Percentiles rank a stretch among this genome's conserved stretches.
Conservation (phyloP, 2,113 vertebrate species). For the Ptychochromis oligacanthus region DNA sequence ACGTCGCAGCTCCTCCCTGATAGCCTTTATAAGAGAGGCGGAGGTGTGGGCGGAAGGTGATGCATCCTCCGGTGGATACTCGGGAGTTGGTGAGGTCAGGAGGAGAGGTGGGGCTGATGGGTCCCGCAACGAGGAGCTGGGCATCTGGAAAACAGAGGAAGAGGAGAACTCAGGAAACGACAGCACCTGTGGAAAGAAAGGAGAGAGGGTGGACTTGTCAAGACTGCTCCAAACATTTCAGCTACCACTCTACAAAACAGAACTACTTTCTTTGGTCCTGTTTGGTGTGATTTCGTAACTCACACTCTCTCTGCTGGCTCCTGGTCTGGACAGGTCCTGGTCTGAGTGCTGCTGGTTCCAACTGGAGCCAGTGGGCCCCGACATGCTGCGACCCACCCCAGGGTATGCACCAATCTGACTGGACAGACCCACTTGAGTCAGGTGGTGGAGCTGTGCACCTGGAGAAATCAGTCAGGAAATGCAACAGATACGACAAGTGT, state of each 20-base stretch:
- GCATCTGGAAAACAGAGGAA: slow-evolving; percentile 92
- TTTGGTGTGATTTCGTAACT: slow-evolving; percentile 65
- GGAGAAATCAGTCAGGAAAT: slow-evolving; percentile 1
- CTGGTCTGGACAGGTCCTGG: slow-evolving; percentile 82
- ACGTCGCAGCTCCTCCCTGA: slow-evolving; percentile 96
- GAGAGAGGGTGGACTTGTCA: slow-evolving; percentile 45
- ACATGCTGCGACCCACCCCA: slow-evolving; percentile 87
- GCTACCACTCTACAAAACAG: neutral
- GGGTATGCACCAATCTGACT: slow-evolving; percentile 91
- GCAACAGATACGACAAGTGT: neutral
- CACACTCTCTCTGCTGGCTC: slow-evolving; percentile 86
- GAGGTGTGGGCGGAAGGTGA: slow-evolving; percentile 91
- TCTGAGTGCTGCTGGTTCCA: slow-evolving; percentile 89
- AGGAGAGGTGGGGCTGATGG: slow-evolving; percentile 88
- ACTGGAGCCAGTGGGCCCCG: slow-evolving; percentile 87
- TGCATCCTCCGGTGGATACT: slow-evolving; percentile 90
- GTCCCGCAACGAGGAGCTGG: slow-evolving; percentile 88
- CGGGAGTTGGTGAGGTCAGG: slow-evolving; percentile 84
- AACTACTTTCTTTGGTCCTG: neutral
- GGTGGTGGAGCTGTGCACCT: slow-evolving; percentile 96
- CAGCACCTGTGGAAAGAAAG: slow-evolving; percentile 81
- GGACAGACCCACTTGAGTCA: slow-evolving; percentile 94
- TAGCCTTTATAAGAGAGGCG: slow-evolving; percentile 96
- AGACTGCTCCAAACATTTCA: neutral
- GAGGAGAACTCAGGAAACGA: slow-evolving; percentile 92